Base-by-base conservation (phyloP, 92 coral and sea anemone genomes). In the Metridium senile region DNA sequence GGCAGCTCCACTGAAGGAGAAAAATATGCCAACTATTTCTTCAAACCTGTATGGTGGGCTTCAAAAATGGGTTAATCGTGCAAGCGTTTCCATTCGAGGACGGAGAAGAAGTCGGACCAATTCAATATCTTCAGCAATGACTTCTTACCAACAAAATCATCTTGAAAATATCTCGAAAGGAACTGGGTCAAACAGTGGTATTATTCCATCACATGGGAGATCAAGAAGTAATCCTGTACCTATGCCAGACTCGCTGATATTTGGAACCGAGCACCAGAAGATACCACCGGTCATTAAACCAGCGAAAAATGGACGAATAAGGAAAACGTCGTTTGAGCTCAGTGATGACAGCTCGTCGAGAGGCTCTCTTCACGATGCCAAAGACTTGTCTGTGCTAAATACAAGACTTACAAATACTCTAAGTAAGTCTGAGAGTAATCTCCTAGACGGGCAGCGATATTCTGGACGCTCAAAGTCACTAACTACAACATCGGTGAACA, bases 21-120 rank as follows among this genome's bases (percentile, higher is more conserved):
- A 70, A 67, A 70, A 26, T 68, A 79, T 79, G 84, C 84, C 84
- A 56, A 39, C 76, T 10, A 79, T 79, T 57, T 70, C 84, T 20
- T 11, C 75, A n/a, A 79, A 79, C 33, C 8, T 79, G 33, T 54
- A 70, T 25, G 58, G 46, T n/a, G 74, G 73, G 18, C 66, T 79
- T 25, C 75, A 79, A 58, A 66, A 67, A 52, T 79, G 84, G 84
- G 84, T 79, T 26, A 79, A 61, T 33, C 58, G 75, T n/a, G 84
- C 84, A 26, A 63, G 80, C 57, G 19, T 71, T 1, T 56, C 84
- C 1, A 23, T 58, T 23, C 59, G 45, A 16, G 75, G 70, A 9
- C 75, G 75, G 0, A 29, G 58, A 21, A 68, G 62, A 25, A 68
- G 62, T 20, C 58, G 80, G 0, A 21, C 25, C 11, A 73, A 73